Evolutionary conservation across 2,113 vertebrate genomes (phyloP).

Genomic region (Pangasianodon gigas): DNA sequence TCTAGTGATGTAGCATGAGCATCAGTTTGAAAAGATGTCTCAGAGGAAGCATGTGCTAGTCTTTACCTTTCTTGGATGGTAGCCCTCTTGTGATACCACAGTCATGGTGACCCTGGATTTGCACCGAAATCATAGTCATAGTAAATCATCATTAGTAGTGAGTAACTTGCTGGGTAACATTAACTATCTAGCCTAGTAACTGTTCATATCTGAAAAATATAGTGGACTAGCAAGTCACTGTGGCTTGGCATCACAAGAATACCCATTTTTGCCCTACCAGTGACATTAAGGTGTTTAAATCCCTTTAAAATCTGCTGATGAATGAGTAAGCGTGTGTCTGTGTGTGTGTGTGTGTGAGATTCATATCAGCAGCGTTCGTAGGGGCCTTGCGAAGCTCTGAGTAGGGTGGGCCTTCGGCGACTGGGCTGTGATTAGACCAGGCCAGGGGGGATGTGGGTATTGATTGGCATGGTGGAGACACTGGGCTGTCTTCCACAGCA

Average conservation of each 20-base stretch:
- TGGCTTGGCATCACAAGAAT: not conserved
- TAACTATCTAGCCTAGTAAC: not conserved
- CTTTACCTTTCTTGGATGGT: not conserved
- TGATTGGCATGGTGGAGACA: conserved; percentile 82
- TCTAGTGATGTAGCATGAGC: not conserved
- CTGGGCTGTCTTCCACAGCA: conserved; percentile 79
- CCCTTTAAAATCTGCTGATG: not conserved
- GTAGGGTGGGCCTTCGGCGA: conserved; percentile 60
- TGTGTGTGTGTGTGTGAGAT: not conserved
- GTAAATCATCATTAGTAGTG: not conserved
- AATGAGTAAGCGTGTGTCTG: conserved; percentile 2
- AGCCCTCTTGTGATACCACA: not conserved
- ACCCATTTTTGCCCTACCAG: not conserved
- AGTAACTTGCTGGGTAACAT: not conserved
- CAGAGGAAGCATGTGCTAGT: not conserved
- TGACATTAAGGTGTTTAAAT: not conserved
- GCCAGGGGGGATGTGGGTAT: conserved; percentile 73
- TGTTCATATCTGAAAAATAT: not conserved
- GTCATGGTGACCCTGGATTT: not conserved
- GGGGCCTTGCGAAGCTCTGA: conserved; percentile 15
- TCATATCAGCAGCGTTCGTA: conserved; percentile 43
- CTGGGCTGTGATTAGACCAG: conserved; percentile 76
- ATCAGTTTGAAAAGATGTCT: not conserved
- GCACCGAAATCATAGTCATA: not conserved
- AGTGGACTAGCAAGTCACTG: not conserved